Evolutionary conservation across 2,797 vertebrate genomes (phyloP).

Genomic region (Liparis tanakae): DNA sequence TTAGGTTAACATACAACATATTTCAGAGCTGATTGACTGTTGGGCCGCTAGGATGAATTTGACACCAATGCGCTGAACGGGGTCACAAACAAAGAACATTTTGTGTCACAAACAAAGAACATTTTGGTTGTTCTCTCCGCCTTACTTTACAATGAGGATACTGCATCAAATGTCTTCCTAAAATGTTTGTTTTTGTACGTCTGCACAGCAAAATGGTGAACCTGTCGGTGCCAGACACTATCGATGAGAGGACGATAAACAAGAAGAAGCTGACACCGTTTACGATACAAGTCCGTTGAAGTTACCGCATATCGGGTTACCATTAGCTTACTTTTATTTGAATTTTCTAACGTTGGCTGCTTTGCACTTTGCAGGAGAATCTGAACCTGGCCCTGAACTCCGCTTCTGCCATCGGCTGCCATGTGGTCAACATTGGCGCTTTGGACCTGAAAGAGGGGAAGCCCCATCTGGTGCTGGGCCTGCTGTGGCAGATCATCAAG

Average conservation of each 20-base stretch:
- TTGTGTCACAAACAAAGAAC: neutral
- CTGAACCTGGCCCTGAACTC: conserved; percentile 97
- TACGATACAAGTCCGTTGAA: conserved; percentile 88
- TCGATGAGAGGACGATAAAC: conserved; percentile 97
- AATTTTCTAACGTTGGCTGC: neutral
- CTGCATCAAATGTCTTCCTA: conserved; percentile 1
- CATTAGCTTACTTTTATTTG: neutral
- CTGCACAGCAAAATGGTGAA: conserved; percentile 97
- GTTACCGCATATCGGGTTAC: neutral
- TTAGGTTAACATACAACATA: neutral
- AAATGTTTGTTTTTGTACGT: conserved; percentile 3
- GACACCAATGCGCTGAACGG: neutral
- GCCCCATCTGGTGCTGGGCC: conserved; percentile 94
- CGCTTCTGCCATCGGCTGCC: conserved; percentile 96
- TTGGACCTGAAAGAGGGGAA: conserved; percentile 95
- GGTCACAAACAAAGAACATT: neutral
- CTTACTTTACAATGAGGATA: neutral
- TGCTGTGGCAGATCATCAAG: conserved; percentile 99
- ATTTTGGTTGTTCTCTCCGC: neutral
- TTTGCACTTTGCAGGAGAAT: conserved; percentile 87
- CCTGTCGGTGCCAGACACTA: conserved; percentile 97
- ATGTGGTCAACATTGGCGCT: conserved; percentile 98
- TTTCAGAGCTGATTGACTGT: neutral
- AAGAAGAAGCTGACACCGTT: conserved; percentile 97
- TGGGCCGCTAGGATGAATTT: neutral